Base-by-base conservation (phyloP, 2,888 invertebrate species). In the Pollenia griseotomentosa region DNA sequence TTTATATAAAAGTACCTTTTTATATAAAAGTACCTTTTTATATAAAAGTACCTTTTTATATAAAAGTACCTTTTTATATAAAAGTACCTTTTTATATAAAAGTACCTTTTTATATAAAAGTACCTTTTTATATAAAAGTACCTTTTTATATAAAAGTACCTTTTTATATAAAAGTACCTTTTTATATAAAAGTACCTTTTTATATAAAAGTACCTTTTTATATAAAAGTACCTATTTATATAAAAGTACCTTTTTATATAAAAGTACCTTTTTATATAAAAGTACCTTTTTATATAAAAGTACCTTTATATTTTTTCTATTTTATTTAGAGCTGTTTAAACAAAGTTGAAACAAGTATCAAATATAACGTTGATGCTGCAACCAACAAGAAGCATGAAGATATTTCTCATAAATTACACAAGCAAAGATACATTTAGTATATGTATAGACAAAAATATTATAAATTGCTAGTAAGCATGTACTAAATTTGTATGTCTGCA, bases 331-430 rank as follows among this genome's bases (percentile, higher is more conserved):
- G n/a, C n/a, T n/a, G n/a, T n/a, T n/a, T n/a, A n/a, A n/a, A n/a
- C n/a, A n/a, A n/a, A n/a, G n/a, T n/a, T n/a, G n/a, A n/a, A n/a
- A 16, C 55, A 19, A 53, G 73, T 59, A 81, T 16, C 33, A 78
- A 53, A 66, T 66, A 51, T 46, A 33, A 68, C 23, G 14, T 68
- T 75, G 77, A 83, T 83, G 83, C 70, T 70, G 83, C 63, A 77
- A 77, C 55, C 70, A 51, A 23, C 48, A 79, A 80, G 42, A 63
- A 70, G 44, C 51, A 61, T 51, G 23, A 55, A 65, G 48, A 51
- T 65, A n/a, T 78, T 78, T 68, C 7, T 10, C 46, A 46, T 78
- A 57, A 19, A 14, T 48, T 12, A 79, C 19, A 46, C 19, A 42
- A 66, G 46, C 23, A 66, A 57, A 78, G 40, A 66, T 57, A 55